These are phyloP conservation scores for Adineta ricciae DNA, from an alignment of 2,888 invertebrate genomes.

Conservation along the genomic window DNA sequence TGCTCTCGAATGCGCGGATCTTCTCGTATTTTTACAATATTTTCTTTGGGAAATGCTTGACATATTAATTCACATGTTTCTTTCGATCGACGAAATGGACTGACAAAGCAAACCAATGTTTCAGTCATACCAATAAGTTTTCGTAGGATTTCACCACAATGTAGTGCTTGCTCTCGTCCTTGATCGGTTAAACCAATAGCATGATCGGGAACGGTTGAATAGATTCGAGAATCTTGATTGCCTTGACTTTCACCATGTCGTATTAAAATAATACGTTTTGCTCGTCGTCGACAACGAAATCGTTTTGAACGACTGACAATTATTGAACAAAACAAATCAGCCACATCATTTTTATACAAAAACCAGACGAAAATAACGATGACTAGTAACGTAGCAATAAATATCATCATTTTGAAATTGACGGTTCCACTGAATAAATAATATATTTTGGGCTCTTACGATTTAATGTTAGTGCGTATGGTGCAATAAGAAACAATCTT, in stretches of 20 bases:
- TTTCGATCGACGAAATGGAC: slow-evolving; percentile 5
- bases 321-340: not conserved
- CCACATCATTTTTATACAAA: not conserved
- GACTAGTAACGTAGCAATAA: not conserved
- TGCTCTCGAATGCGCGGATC: not conserved
- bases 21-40: not conserved
- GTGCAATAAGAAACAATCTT: too few relatives aligned
- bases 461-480: too few relatives aligned
- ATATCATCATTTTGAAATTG: not conserved
- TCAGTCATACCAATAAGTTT: not conserved
- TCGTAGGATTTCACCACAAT: not conserved
- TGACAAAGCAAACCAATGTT: not conserved
- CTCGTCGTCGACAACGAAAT: not conserved
- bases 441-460: too few relatives aligned
- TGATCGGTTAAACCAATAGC: not conserved
- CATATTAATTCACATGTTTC: not conserved
- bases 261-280: not conserved
- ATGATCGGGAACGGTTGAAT: not conserved
- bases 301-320: not conserved
- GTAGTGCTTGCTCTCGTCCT: not conserved
- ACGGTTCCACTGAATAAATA: too few relatives aligned
- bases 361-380: not conserved
- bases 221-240: not conserved
- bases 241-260: slow-evolving; percentile 14
- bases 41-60: not conserved